Conservation (phyloP, 1,140 invertebrate genomes). For the Archivesica marissinica region DNA sequence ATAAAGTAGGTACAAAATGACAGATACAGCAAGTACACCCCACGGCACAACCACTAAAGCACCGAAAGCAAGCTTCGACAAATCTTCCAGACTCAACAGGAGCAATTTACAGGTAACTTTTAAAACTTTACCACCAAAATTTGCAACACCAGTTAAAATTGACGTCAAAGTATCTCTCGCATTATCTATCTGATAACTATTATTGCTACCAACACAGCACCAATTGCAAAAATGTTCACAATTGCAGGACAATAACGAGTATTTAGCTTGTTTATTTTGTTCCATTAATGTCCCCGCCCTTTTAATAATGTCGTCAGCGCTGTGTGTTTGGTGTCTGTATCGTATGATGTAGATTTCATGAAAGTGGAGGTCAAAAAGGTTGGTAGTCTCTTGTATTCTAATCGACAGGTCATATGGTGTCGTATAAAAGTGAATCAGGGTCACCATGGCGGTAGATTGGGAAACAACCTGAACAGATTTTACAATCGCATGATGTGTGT, state of each 20-base stretch:
- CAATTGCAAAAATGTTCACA: slow-evolving; percentile 54
- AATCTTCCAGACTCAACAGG: slow-evolving; percentile 11
- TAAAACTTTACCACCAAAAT: neutral
- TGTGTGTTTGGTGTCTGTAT: neutral
- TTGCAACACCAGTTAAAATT: neutral
- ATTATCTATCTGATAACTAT: slow-evolving; percentile 4
- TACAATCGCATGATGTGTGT: slow-evolving; percentile 38
- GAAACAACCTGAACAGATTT: neutral
- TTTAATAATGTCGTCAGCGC: neutral
- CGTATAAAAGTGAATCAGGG: slow-evolving; percentile 17
- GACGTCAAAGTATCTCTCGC: neutral
- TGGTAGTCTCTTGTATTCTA: neutral
- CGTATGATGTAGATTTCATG: slow-evolving; percentile 31
- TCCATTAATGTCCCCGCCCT: neutral
- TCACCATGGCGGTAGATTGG: neutral
- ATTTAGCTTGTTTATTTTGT: neutral
- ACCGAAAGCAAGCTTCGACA: neutral
- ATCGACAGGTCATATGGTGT: slow-evolving; percentile 1
- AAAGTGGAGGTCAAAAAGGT: neutral
- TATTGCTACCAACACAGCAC: slow-evolving; percentile 19
- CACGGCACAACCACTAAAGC: slow-evolving; percentile 1
- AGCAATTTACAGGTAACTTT: neutral
- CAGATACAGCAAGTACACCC: neutral
- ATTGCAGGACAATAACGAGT: neutral
- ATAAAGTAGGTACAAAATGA: neutral